Conservation (phyloP, 2,113 vertebrate genomes). For the Trogon melanurus region DNA sequence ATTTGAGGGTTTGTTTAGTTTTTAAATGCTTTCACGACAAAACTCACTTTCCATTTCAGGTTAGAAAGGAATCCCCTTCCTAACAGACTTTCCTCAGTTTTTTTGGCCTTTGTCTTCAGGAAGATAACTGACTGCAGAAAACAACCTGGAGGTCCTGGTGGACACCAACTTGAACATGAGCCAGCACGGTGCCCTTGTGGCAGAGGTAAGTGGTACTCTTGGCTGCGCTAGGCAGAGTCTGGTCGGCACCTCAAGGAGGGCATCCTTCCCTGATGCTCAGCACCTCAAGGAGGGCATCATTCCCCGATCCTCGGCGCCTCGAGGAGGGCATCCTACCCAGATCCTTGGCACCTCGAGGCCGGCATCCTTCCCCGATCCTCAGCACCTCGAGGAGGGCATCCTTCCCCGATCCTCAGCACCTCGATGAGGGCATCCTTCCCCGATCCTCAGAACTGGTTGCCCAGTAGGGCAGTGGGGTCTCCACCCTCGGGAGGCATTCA, state of each 20-base stretch:
- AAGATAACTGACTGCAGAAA: background rate
- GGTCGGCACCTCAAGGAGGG: background rate
- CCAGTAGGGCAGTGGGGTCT: background rate
- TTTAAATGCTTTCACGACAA: background rate
- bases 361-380: background rate
- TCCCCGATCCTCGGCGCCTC: background rate
- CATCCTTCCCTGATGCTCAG: background rate
- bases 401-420: too few relatives aligned
- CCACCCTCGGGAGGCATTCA: background rate
- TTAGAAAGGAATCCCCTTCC: background rate
- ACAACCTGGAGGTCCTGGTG: background rate
- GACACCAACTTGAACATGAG: fast-evolving
- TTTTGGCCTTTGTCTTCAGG: background rate
- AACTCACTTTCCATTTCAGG: background rate
- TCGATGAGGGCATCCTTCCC: background rate
- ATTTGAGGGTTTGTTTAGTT: background rate
- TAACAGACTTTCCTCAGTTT: background rate
- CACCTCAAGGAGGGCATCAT: background rate
- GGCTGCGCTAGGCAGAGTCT: background rate
- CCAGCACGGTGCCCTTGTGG: background rate
- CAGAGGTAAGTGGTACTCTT: background rate
- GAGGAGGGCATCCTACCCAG: background rate
- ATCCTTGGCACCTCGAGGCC: background rate
- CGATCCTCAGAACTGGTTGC: background rate
- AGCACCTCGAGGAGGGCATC: background rate